These are phyloP conservation scores for Rachycentron canadum DNA, from an alignment of 2,797 vertebrate genomes.

Conservation along the genomic window DNA sequence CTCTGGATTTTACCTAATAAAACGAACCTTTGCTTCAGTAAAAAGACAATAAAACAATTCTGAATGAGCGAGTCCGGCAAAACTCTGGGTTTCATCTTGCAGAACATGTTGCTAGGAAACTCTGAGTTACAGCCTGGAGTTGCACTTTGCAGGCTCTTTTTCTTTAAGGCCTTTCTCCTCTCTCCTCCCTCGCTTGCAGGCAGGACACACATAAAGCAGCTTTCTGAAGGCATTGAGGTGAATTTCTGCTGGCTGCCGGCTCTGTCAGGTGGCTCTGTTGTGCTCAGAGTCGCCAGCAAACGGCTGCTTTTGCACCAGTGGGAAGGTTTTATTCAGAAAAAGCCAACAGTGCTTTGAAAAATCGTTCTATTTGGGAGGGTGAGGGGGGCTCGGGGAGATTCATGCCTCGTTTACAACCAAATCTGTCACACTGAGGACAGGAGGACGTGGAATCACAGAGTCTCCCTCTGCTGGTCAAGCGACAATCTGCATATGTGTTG, in stretches of 20 bases:
- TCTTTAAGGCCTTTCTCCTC: slow-evolving; percentile 46
- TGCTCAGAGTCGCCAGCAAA: slow-evolving; percentile 65
- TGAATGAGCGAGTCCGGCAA: slow-evolving; percentile 19
- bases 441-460: not conserved
- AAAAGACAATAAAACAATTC: slow-evolving; percentile 18
- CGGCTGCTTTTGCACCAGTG: slow-evolving; percentile 57
- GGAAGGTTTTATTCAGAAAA: slow-evolving; percentile 67
- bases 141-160: slow-evolving; percentile 56
- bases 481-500: not conserved
- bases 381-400: slow-evolving; percentile 7
- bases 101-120: slow-evolving; percentile 77
- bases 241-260: slow-evolving; percentile 64
- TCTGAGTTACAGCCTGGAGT: slow-evolving; percentile 58
- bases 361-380: slow-evolving; percentile 36
- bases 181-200: slow-evolving; percentile 52
- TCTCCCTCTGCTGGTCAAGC: slow-evolving; percentile 37
- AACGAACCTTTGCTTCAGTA: slow-evolving; percentile 4
- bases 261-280: slow-evolving; percentile 78
- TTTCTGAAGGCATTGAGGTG: slow-evolving; percentile 75
- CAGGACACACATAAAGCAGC: slow-evolving; percentile 77
- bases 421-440: not conserved
- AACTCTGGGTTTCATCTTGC: slow-evolving; percentile 51
- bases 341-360: slow-evolving; percentile 62
- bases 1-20: slow-evolving; percentile 7
- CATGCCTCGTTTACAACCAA: slow-evolving; percentile 41